These are phyloP conservation scores for Syrphus vitripennis DNA, from an alignment of 2,888 invertebrate genomes.

Conservation along the genomic window DNA sequence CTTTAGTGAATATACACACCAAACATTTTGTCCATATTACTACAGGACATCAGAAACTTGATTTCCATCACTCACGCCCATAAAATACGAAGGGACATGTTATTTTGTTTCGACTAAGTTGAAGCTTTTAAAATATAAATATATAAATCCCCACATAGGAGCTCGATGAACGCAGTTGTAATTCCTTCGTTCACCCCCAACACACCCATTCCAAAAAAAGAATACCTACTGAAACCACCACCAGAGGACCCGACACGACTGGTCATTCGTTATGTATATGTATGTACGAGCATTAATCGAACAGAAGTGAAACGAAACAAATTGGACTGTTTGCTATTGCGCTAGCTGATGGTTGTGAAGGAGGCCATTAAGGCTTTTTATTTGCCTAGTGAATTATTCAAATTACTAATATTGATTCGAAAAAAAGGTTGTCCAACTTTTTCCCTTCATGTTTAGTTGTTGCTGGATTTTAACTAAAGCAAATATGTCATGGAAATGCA, in stretches of 20 bases:
- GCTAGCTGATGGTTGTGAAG: slow-evolving; percentile 64
- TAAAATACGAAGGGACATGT: slow-evolving; percentile 32
- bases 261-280: slow-evolving; percentile 3
- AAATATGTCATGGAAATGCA: slow-evolving; percentile 78
- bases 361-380: slow-evolving; percentile 81
- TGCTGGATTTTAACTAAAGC: slow-evolving; percentile 78
- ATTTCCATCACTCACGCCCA: slow-evolving; percentile 57
- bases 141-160: slow-evolving; percentile 50
- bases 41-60: slow-evolving; percentile 35
- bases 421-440: slow-evolving; percentile 73
- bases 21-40: slow-evolving; percentile 7
- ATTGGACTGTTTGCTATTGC: slow-evolving; percentile 70
- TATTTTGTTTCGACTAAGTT: slow-evolving; percentile 25
- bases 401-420: slow-evolving; percentile 81
- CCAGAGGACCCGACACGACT: slow-evolving; percentile 21
- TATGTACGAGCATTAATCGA: slow-evolving; percentile 67
- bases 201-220: slow-evolving; percentile 13
- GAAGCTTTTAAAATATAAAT: slow-evolving; percentile 54
- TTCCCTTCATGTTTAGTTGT: slow-evolving; percentile 75
- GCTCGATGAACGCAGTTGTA: slow-evolving; percentile 52
- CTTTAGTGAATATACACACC: slow-evolving; percentile 21
- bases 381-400: slow-evolving; percentile 81
- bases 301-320: slow-evolving; percentile 72
- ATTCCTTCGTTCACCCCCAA: slow-evolving; percentile 54
- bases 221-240: not conserved